Conservation (phyloP, 2,113 vertebrate genomes). For the Indicator indicator region DNA sequence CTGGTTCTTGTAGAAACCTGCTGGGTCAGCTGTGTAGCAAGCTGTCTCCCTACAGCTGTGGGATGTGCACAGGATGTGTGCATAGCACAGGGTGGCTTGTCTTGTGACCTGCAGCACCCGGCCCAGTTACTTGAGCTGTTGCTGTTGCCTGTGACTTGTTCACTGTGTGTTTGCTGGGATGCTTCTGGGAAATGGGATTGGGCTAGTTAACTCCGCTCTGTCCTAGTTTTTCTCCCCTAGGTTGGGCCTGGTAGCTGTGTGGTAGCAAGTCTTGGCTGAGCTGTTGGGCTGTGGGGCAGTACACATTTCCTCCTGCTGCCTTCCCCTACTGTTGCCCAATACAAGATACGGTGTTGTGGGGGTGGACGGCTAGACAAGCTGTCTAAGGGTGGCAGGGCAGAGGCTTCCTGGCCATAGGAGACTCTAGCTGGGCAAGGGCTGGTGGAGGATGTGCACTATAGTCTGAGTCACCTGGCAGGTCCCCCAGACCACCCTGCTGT, state of each 20-base stretch:
- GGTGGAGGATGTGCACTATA: not conserved
- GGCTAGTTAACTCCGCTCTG: not conserved
- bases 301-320: rapidly evolving
- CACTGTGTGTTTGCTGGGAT: not conserved
- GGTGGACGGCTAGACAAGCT: not conserved
- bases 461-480: not conserved
- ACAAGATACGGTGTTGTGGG: rapidly evolving
- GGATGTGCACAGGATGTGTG: too few relatives aligned
- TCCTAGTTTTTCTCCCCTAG: not conserved
- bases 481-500: not conserved
- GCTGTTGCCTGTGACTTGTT: not conserved
- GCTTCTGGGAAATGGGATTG: not conserved
- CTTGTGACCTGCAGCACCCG: slow-evolving; percentile 31
- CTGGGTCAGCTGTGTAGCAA: not conserved
- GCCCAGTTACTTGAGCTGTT: not conserved
- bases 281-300: not conserved
- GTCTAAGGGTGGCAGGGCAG: not conserved
- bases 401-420: not conserved
- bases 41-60: rapidly evolving
- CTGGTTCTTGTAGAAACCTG: not conserved
- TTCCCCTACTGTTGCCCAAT: not conserved
- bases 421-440: rapidly evolving
- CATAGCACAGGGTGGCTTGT: not conserved
- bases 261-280: not conserved
- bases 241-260: not conserved